A percentile compares a stretch with the other conserved stretches of the same genome.
These are phyloP conservation scores for Tympanuchus pallidicinctus DNA, from an alignment of 2,113 vertebrate genomes.

Conservation along the genomic window DNA sequence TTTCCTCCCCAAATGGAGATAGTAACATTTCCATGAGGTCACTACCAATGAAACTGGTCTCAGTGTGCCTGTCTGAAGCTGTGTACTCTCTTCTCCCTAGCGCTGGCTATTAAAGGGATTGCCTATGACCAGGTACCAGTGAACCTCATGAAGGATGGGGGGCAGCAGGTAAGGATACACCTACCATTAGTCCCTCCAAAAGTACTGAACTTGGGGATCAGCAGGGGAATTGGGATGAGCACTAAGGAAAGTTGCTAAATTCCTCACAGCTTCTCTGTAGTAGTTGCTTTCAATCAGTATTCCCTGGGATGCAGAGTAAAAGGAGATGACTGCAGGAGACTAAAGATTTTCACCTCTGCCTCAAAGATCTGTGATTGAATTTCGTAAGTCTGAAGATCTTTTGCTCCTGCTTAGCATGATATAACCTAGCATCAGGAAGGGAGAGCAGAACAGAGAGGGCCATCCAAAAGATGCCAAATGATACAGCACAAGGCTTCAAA, in stretches of 20 bases:
- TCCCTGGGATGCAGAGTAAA: neutral
- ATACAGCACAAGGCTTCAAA: neutral
- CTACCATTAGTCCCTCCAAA: neutral
- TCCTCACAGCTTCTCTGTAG: neutral
- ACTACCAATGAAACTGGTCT: neutral
- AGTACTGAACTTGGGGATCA: neutral
- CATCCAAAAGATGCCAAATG: neutral
- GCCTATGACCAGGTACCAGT: constrained; percentile 86
- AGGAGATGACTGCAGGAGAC: neutral
- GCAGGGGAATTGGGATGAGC: neutral
- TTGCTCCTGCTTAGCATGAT: neutral
- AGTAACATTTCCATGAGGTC: neutral
- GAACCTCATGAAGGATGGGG: constrained; percentile 91
- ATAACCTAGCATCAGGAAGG: neutral
- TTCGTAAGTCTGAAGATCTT: neutral
- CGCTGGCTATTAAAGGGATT: constrained; percentile 93
- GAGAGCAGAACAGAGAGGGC: neutral
- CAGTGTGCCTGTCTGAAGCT: neutral
- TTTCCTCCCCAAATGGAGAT: neutral
- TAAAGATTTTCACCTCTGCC: neutral
- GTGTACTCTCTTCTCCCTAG: constrained; percentile 69
- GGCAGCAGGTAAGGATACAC: constrained; percentile 87
- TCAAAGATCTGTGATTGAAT: neutral
- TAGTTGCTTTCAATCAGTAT: neutral
- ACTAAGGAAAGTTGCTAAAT: neutral